Evolutionary conservation across 1,140 invertebrate genomes (phyloP).

Genomic region (Rhopalosiphum maidis): DNA sequence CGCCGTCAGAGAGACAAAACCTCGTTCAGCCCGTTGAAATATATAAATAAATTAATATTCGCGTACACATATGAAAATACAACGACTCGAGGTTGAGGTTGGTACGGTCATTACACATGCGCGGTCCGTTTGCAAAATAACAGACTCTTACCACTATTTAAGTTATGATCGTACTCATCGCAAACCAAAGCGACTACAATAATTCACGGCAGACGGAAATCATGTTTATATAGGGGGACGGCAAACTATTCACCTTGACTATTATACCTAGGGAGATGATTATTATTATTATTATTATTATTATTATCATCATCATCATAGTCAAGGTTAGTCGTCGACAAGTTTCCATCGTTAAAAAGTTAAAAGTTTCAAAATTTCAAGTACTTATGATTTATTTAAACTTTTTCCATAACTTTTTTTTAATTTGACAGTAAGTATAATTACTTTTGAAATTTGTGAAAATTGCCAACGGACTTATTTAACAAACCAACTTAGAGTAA

Average conservation of each 20-base stretch:
- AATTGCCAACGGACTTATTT: background rate
- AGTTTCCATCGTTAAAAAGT: too few species aligned
- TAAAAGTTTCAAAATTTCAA: background rate
- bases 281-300: background rate
- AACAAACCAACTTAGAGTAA: background rate
- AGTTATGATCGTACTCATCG: background rate
- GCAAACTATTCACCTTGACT: background rate
- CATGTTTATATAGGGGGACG: background rate
- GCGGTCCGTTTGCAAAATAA: background rate
- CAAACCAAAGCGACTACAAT: background rate
- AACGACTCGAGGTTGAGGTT: background rate
- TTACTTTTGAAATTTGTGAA: background rate
- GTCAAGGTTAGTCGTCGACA: background rate
- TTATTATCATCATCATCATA: background rate
- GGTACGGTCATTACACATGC: background rate
- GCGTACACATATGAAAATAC: background rate
- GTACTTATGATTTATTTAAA: background rate
- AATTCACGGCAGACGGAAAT: background rate
- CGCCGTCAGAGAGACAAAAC: background rate
- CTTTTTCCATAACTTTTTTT: background rate
- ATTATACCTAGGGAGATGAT: background rate
- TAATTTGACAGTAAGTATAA: background rate
- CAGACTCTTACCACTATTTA: background rate
- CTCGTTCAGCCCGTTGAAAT: background rate
- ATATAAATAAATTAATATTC: background rate